Base-by-base conservation (phyloP, 2,888 invertebrate genomes). In the Eristalis pertinax region DNA sequence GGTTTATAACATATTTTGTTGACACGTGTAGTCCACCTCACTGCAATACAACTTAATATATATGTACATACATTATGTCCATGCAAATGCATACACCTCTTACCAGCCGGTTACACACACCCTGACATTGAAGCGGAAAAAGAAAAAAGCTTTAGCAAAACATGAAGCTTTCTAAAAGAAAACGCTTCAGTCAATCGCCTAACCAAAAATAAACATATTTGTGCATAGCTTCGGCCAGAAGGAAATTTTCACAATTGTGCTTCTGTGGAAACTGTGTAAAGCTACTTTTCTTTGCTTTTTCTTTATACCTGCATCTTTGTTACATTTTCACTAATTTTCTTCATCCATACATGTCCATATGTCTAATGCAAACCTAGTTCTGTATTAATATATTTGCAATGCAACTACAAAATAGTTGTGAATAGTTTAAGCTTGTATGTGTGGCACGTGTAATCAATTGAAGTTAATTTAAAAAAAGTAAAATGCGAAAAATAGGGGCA, bases 391-490 rank as follows among this genome's bases (percentile, higher is more conserved):
- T 15, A 4, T 5, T 43, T 68, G 60, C 43, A 64, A 26, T 73
- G 62, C 60, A 13, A 62, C 41, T 43, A 35, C 62, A 58, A 60
- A 68, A 43, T 68, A 32, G 62, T 67, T 62, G 43, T 62, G 62
- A 32, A 50, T 24, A 2, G 60, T 8, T 26, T 10, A 41, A 62
- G 19, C 7, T 2, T 63, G 69, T 78, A 64, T 78, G 50, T 19
- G 77, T 78, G 77, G 35, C 77, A 78, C 77, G 77, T 78, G 77
- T 78, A 64, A 29, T 63, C 77, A 78, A 78, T 78, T 78, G 29
- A 69, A 78, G 35, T 70, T 26, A 62, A 41, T 41, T 41, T 7
- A 60, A 50, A 76, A 76, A 32, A 43, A n/a, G 24, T 4, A 56
- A 65, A 41, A 29, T 29, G 4, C 24, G 19, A 24, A 75, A 58